Evolutionary conservation across 2,888 invertebrate genomes (phyloP), one percentile per base, ranked within the genome.

Genomic region (Eumacrocentrus americanus): DNA sequence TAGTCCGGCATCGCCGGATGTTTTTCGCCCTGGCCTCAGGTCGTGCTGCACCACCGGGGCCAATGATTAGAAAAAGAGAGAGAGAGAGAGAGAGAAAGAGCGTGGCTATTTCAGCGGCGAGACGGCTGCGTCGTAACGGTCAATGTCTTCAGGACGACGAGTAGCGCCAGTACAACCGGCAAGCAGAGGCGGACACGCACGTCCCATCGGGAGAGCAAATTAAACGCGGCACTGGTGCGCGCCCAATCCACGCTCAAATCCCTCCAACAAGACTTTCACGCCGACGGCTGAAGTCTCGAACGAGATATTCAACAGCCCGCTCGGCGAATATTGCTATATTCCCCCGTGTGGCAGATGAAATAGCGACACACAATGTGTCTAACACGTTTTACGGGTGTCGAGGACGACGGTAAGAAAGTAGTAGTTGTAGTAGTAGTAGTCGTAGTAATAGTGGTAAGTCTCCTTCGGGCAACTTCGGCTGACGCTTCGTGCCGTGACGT

Each of bases 61-160:
- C 53, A 52, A 61, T 61, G 53, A 58, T 58, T 53, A 34, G 48
- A 35, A n/a, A n/a, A n/a, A n/a, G n/a, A n/a, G n/a, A n/a, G n/a
- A n/a, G n/a, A n/a, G n/a, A n/a, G n/a, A n/a, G n/a, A n/a, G n/a
- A n/a, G n/a, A n/a, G n/a, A n/a, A n/a, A n/a, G n/a, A n/a, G 44
- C 35, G 47, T 34, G 65, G 69, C 63, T 73, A 72, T 72, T 72
- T 73, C 68, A 71, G 65, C 70, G 66, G 59, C 60, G 70, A 69
- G 66, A 64, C 57, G 51, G 38, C 16, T 12, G 54, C 65, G 62
- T 58, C 61, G 59, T 58, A 38, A 61, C 46, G 66, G 52, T 50
- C 70, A 58, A 79, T 71, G 77, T 79, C 78, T 76, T 79, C 69
- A 65, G 72, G 62, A 65, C 53, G 72, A 74, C 57, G 67, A 71